Evolutionary conservation across 2,113 vertebrate species (phyloP).

Genomic region (Glaucidium brasilianum): DNA sequence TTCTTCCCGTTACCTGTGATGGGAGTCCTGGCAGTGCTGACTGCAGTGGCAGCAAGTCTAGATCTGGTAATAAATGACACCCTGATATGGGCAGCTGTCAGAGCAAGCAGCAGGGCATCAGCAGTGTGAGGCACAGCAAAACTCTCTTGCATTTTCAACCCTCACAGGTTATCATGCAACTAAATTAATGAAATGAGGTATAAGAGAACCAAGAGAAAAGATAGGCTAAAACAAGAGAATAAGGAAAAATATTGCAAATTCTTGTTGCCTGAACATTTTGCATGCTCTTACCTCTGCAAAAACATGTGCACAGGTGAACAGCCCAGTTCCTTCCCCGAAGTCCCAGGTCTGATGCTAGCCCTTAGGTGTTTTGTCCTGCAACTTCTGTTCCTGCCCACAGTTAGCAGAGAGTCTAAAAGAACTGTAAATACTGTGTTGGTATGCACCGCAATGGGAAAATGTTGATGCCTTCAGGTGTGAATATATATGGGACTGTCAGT

Average conservation of each 20-base stretch:
- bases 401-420: background rate
- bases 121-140: background rate
- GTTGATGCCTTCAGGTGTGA: background rate
- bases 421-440: background rate
- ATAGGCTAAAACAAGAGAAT: background rate
- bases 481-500: background rate
- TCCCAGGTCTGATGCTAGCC: background rate
- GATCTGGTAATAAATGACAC: accelerated
- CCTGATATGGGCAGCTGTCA: background rate
- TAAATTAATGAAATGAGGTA: background rate
- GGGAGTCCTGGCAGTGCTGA: background rate
- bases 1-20: background rate
- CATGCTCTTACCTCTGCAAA: background rate
- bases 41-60: background rate
- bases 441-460: background rate
- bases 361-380: background rate
- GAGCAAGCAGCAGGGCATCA: background rate
- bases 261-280: background rate
- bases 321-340: background rate
- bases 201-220: background rate
- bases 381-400: background rate
- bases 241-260: background rate
- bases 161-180: background rate
- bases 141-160: background rate
- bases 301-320: background rate